Base-by-base conservation (phyloP, 1,140 invertebrate species). In the Kradibia gibbosae region DNA sequence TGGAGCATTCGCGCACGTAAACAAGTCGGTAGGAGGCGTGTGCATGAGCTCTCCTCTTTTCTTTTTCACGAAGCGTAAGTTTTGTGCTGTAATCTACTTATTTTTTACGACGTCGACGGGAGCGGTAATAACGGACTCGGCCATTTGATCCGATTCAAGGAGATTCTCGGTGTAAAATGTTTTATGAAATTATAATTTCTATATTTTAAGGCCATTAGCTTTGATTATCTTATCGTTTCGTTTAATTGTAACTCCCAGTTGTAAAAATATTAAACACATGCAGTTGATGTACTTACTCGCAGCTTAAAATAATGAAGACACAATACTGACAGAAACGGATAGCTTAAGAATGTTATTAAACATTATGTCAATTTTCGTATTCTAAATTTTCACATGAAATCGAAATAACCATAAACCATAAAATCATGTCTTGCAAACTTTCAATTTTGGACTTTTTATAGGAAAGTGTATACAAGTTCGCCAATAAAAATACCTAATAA, bases 1-100 rank as follows among this genome's bases (percentile, higher is more conserved):
- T 80, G 39, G 28, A 62, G 78, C 31, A 45, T 11, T 80, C 70
- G 70, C 22, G 45, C 48, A 53, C 31, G 28, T 67, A 80, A 80
- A 80, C 70, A 73, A 79, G 77, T 39, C 50, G 28, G 3, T 34
- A 70, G 34, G 67, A 50, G 55, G 74, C 55, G 74, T 62, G 31
- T 65, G 13, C 31, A 13, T 8, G 60, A 15, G 11, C 28, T 65
- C 20, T 36, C 28, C 7, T n/a, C 62, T 67, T 39, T 67, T 34
- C 36, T 39, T 39, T 67, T 67, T 39, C 15, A 67, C 39, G 3
- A 2, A 39, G 62, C 34, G 13, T 39, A 11, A 15, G 20, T 67
- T 67, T 67, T 39, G 3, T 67, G 22, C 62, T n/a, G 62, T 67
- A 67, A 67, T 67, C 62, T 67, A 39, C 34, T 39, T 39, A 67